These are phyloP conservation scores for Cyclophora punctaria DNA, from an alignment of 2,888 invertebrate genomes.

Conservation along the genomic window DNA sequence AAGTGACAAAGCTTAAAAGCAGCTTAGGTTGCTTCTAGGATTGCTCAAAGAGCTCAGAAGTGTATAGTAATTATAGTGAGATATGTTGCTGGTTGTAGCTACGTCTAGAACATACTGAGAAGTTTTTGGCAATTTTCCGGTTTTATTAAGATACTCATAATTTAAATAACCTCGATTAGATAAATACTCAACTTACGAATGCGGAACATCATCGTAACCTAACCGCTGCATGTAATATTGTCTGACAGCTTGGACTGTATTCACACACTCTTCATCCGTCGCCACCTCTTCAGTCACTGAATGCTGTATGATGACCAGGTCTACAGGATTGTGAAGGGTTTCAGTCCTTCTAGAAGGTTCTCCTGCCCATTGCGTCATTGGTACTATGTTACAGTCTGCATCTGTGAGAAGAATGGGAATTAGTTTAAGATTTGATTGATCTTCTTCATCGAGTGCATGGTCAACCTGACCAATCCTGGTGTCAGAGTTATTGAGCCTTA, in stretches of 20 bases:
- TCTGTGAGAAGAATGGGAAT: slow-evolving; percentile 15
- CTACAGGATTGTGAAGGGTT: slow-evolving; percentile 49
- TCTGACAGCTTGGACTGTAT: slow-evolving; percentile 56
- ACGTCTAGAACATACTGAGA: too few relatives aligned
- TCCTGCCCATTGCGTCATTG: slow-evolving; percentile 38
- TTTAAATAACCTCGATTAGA: too few relatives aligned
- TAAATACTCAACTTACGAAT: slow-evolving; percentile 75
- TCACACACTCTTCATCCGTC: slow-evolving; percentile 52
- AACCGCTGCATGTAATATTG: slow-evolving; percentile 62
- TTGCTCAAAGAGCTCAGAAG: too few relatives aligned
- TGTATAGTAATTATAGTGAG: too few relatives aligned
- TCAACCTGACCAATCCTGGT: too few relatives aligned
- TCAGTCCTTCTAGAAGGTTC: slow-evolving; percentile 23
- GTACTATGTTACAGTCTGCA: slow-evolving; percentile 30
- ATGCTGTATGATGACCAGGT: slow-evolving; percentile 73
- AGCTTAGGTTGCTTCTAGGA: too few relatives aligned
- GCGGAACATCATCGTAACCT: slow-evolving; percentile 73
- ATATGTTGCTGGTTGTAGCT: too few relatives aligned
- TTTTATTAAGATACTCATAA: too few relatives aligned
- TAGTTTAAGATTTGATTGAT: too few relatives aligned
- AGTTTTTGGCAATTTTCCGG: too few relatives aligned
- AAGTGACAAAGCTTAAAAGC: not conserved
- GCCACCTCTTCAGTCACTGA: slow-evolving; percentile 67
- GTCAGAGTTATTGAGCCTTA: too few relatives aligned
- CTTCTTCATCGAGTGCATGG: too few relatives aligned